Evolutionary conservation across 2,113 vertebrate species (phyloP), one percentile per base, ranked within the genome.

Genomic region (Pavo muticus): DNA sequence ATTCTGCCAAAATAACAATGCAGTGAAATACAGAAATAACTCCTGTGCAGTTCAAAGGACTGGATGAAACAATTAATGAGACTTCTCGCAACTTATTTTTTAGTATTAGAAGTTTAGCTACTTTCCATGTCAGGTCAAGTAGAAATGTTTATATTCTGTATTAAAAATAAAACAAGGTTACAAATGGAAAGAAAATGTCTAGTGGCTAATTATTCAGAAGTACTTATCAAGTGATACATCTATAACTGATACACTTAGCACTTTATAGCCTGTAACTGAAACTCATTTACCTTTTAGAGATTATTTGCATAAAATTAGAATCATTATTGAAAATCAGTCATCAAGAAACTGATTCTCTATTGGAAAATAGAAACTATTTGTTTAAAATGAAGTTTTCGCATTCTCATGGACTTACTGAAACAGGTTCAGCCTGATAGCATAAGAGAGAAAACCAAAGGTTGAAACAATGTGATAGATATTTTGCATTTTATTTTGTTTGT

Each of bases 51-150:
- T 67, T 69, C 45, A 82, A 60, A 19, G n/a, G 20, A 37, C 81
- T 73, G 11, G 82, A 70, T 60, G 13, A 79, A 95, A 91, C 11
- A 93, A 48, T 50, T 91, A 68, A 91, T 39, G 30, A 89, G 40
- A 76, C 11, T 47, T 20, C 78, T 48, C 77, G 29, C 1, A 17
- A 82, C 8, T 84, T 75, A 84, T 40, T 91, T 92, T 52, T 69
- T 67, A 81, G 30, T 15, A 93, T 78, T 29, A 64, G 47, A 90
- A 84, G 24, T 52, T 37, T 14, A 69, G n/a, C 2, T 88, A 60
- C 75, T 94, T 92, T 87, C 10, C 8, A 42, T 76, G 81, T 82
- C 87, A 76, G 20, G 12, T 72, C 9, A 82, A 82, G 27, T 9
- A 84, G 54, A 79, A 92, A 84, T 75, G 80, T 77, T 79, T 91